Evolutionary conservation across 2,888 invertebrate genomes (phyloP).

Genomic region (Adelognathus sp.): DNA sequence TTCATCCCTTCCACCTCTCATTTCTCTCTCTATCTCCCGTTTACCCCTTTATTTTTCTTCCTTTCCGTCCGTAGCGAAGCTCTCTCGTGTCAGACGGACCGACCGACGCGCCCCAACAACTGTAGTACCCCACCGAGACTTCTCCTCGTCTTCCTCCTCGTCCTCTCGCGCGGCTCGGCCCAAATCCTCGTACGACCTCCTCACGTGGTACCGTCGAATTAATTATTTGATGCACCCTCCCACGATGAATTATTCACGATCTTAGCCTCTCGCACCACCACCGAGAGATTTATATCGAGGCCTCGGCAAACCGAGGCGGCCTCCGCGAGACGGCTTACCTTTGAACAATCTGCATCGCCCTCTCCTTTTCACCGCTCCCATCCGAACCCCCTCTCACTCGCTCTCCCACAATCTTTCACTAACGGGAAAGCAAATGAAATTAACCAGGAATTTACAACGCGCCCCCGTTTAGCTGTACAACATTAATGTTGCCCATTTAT

Average conservation of each 20-base stretch:
- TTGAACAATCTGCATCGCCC: constrained; percentile 20
- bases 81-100: constrained; percentile 31
- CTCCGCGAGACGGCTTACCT: constrained; percentile 17
- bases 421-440: constrained; percentile 13
- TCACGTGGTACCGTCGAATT: constrained; percentile 68
- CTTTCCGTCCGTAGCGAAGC: background rate
- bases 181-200: constrained; percentile 45
- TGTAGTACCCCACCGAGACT: background rate
- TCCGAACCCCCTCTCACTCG: background rate
- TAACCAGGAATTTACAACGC: constrained; percentile 17
- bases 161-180: constrained; percentile 6
- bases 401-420: background rate
- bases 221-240: constrained; percentile 68
- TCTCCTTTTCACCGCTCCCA: background rate
- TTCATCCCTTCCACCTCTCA: background rate
- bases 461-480: constrained; percentile 19
- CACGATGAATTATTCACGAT: constrained; percentile 70
- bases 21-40: background rate
- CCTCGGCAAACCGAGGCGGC: constrained; percentile 7
- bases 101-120: constrained; percentile 7
- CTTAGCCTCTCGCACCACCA: constrained; percentile 57
- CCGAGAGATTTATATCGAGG: constrained; percentile 37
- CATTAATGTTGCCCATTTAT: background rate
- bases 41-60: background rate
- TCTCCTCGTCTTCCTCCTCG: background rate